Conservation (phyloP, 2,113 vertebrate species). For the Tragelaphus scriptus region DNA sequence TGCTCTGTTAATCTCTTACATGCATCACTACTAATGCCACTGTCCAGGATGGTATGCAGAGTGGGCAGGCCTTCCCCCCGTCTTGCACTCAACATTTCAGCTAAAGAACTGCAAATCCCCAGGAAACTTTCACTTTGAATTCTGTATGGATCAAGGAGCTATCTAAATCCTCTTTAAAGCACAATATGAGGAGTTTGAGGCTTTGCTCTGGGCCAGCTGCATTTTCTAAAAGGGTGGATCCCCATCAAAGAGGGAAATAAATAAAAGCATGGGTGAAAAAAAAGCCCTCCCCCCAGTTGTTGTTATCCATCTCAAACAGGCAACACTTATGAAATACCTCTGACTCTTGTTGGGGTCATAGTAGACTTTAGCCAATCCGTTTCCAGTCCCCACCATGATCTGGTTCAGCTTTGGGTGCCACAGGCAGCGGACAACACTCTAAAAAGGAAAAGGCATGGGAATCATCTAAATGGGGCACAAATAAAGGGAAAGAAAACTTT, state of each 20-base stretch:
- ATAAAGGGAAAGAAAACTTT: not conserved
- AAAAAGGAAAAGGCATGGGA: conserved; percentile 62
- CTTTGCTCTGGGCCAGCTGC: conserved; percentile 58
- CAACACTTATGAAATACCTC: conserved; percentile 82
- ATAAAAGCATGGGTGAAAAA: conserved; percentile 21
- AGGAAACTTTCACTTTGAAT: conserved; percentile 63
- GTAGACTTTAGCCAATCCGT: conserved; percentile 95
- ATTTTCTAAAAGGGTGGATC: conserved; percentile 57
- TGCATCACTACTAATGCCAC: conserved; percentile 38
- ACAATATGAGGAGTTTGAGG: conserved; percentile 34
- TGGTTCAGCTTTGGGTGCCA: conserved; percentile 99
- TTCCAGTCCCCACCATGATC: conserved; percentile 96
- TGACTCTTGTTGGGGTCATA: conserved; percentile 97
- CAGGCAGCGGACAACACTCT: conserved; percentile 97
- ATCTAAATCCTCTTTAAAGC: conserved; percentile 64
- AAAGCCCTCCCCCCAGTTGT: conserved; percentile 31
- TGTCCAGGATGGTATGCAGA: conserved; percentile 29
- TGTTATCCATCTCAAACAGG: conserved; percentile 57
- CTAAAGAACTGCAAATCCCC: conserved; percentile 64
- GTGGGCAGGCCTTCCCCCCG: not conserved
- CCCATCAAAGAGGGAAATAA: conserved; percentile 56
- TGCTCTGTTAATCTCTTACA: conserved; percentile 15
- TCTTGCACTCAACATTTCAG: conserved; percentile 56
- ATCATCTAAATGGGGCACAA: not conserved
- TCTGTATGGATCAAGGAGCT: conserved; percentile 56